These are phyloP conservation scores for Oncorhynchus masou DNA, from an alignment of 2,113 vertebrate genomes.

Conservation along the genomic window DNA sequence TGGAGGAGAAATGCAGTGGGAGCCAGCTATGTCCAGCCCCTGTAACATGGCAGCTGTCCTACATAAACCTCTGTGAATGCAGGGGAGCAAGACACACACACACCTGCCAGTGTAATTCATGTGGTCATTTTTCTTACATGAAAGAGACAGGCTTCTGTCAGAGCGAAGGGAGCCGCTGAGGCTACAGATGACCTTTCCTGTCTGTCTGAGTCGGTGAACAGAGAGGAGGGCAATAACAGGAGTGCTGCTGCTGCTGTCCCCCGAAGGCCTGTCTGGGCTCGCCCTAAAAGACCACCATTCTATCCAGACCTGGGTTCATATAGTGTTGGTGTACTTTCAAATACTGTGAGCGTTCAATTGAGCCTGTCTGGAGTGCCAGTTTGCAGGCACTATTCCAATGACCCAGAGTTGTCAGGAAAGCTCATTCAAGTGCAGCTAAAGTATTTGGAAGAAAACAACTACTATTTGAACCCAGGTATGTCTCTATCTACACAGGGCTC, in stretches of 20 bases:
- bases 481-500: no score
- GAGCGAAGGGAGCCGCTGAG: conserved; percentile 42
- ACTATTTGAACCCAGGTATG: no score
- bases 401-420: no score
- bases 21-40: conserved; percentile 33
- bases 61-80: conserved; percentile 19
- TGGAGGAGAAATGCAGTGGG: conserved; percentile 22
- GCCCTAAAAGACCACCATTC: not conserved
- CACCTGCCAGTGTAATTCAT: conserved; percentile 49
- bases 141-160: conserved; percentile 57
- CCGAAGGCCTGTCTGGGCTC: conserved; percentile 26
- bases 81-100: conserved; percentile 5
- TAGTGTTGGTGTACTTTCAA: no score
- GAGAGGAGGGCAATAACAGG: conserved; percentile 55
- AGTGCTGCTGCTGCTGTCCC: conserved; percentile 42
- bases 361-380: no score
- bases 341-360: no score
- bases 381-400: no score
- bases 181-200: conserved; percentile 57
- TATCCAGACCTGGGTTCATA: not conserved
- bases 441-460: no score
- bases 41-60: conserved; percentile 24
- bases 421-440: no score
- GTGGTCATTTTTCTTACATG: conserved; percentile 35
- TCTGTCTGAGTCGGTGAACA: conserved; percentile 57